Evolutionary conservation across 2,888 invertebrate species (phyloP), one percentile per base, ranked within the genome.

Genomic region (Synanthedon andrenaeformis): DNA sequence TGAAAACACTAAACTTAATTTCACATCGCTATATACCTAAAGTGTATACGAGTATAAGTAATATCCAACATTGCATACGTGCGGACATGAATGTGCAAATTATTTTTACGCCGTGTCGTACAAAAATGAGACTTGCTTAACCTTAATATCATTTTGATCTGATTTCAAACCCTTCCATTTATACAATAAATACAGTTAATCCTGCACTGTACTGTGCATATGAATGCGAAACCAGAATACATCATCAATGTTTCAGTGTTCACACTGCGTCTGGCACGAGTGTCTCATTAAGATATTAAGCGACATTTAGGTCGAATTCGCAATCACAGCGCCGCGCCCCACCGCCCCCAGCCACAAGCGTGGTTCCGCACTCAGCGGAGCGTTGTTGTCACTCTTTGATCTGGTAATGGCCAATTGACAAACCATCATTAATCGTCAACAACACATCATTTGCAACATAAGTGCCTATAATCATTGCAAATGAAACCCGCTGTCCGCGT

Each of bases 371-470:
- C 53, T 59, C 61, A 54, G 54, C 61, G 52, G 42, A 49, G 49
- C 41, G 49, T 53, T 19, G 49, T 53, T 19, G 42, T 41, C 54
- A 49, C 57, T 58, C 65, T 65, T 63, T 65, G 63, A 59, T 59
- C 61, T 59, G 59, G 58, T 61, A 66, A 62, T 65, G 61, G 55
- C 56, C 63, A 62, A 62, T 65, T 69, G 69, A 64, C 72, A 68
- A 68, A 70, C 65, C 64, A 51, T 59, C 62, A 58, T 58, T 54
- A 59, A 10, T 35, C 45, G 28, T 19, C 51, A 17, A 48, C 53
- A 51, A 35, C 51, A 45, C 48, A 51, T 51, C 51, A 51, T 54
- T 54, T 48, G 28, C 23, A 45, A 45, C 42, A 19, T 51, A 53
- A 54, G 53, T 48, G 51, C 53, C 51, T 17, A 41, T 54, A 54